Evolutionary conservation across 1,140 invertebrate genomes (phyloP).

Genomic region (Fragariocoptes setiger): DNA sequence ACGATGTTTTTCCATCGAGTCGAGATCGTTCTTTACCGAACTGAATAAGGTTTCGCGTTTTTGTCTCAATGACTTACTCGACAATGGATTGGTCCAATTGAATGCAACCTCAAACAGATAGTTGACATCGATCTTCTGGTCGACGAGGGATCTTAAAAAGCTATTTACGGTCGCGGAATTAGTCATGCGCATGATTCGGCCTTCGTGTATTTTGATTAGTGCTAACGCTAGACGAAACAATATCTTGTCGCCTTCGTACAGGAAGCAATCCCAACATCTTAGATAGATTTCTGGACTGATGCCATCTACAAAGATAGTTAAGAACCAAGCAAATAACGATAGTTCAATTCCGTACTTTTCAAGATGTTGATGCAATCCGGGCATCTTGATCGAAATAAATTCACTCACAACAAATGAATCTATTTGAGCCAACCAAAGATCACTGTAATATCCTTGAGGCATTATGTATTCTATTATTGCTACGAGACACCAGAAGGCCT

Average conservation of each 20-base stretch:
- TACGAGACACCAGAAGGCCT: slow-evolving; percentile 27
- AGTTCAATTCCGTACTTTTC: slow-evolving; percentile 21
- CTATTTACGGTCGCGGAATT: slow-evolving; percentile 17
- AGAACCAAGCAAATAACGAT: slow-evolving; percentile 25
- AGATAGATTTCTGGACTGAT: slow-evolving; percentile 22
- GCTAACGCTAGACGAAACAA: slow-evolving; percentile 4
- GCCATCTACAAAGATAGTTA: slow-evolving; percentile 25
- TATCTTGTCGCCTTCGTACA: slow-evolving; percentile 5
- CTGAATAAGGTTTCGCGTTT: too few relatives aligned
- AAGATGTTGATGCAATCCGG: slow-evolving; percentile 19
- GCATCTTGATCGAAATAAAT: slow-evolving; percentile 23
- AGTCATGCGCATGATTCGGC: slow-evolving; percentile 17
- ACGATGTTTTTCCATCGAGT: too few relatives aligned
- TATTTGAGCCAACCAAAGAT: slow-evolving; percentile 21
- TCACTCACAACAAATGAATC: slow-evolving; percentile 24
- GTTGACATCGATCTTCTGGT: slow-evolving; percentile 17
- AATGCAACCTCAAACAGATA: slow-evolving; percentile 19
- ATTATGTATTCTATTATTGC: slow-evolving; percentile 23
- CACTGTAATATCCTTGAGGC: slow-evolving; percentile 23
- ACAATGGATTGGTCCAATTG: slow-evolving; percentile 21
- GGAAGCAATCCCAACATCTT: slow-evolving; percentile 17
- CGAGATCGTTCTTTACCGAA: too few relatives aligned
- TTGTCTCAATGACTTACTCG: slow-evolving; percentile 16
- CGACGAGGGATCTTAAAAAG: slow-evolving; percentile 18
- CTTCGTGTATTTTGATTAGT: slow-evolving; percentile 15